A percentile compares a stretch with the other conserved stretches of the same genome.
Evolutionary conservation across 2,888 invertebrate genomes (phyloP).

Genomic region (Laspeyria flexula): DNA sequence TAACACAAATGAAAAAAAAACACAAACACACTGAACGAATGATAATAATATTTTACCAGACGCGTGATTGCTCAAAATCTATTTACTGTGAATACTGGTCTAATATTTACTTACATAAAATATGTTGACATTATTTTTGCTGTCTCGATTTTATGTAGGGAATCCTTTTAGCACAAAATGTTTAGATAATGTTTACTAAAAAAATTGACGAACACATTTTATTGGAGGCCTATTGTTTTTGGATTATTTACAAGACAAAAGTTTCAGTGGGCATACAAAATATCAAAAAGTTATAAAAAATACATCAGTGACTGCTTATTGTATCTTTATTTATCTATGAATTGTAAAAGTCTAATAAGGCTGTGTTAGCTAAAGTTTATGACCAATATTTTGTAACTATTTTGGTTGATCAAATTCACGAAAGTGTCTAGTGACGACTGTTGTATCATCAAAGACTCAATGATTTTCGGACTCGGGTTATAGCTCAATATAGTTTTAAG

Average conservation of each 20-base stretch:
- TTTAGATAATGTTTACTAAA: conserved; percentile 33
- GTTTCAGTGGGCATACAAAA: conserved; percentile 9
- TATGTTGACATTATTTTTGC: conserved; percentile 31
- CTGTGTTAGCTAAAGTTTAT: conserved; percentile 43
- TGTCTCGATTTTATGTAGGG: conserved; percentile 32
- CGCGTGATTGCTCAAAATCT: conserved; percentile 66
- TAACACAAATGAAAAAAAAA: conserved; percentile 11
- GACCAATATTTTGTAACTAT: conserved; percentile 47
- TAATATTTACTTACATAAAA: conserved; percentile 49
- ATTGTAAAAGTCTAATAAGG: conserved; percentile 37
- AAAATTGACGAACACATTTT: conserved; percentile 23
- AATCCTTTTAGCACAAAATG: conserved; percentile 47
- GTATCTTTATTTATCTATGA: conserved; percentile 26
- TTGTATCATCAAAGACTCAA: conserved; percentile 35
- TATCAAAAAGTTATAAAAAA: not conserved
- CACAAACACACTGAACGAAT: conserved; percentile 23
- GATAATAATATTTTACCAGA: conserved; percentile 34
- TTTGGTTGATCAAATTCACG: conserved; percentile 41
- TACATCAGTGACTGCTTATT: conserved; percentile 7
- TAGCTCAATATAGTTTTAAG: conserved; percentile 71
- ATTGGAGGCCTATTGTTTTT: conserved; percentile 46
- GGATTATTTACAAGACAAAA: conserved; percentile 11
- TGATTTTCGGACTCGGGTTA: conserved; percentile 57
- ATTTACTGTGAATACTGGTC: conserved; percentile 63
- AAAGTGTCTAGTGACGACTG: conserved; percentile 41